Conservation (phyloP, 2,888 invertebrate species). For the Lypha dubia region DNA sequence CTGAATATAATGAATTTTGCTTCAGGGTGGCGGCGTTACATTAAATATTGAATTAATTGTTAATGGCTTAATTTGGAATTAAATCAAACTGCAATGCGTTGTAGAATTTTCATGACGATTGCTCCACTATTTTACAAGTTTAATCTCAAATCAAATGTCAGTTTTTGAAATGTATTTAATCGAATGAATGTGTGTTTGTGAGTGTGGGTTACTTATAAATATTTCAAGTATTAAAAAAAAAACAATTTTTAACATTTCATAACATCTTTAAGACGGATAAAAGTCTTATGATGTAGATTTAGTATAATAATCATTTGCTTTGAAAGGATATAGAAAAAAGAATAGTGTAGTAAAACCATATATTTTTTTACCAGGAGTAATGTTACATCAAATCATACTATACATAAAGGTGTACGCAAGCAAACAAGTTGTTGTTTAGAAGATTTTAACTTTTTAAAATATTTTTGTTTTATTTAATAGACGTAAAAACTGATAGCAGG, state of each 20-base stretch:
- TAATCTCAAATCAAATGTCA: slow-evolving; percentile 36
- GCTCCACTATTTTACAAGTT: slow-evolving; percentile 1
- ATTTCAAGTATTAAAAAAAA: background rate
- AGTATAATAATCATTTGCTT: background rate
- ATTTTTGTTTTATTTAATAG: background rate
- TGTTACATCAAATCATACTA: background rate
- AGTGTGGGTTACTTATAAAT: too few relatives aligned
- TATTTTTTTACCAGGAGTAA: background rate
- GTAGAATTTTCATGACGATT: background rate
- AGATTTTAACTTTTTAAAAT: background rate
- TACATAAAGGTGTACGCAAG: background rate
- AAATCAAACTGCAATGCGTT: slow-evolving; percentile 45
- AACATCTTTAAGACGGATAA: slow-evolving; percentile 68
- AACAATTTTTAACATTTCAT: slow-evolving; percentile 44
- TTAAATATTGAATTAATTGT: slow-evolving; percentile 57
- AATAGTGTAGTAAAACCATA: background rate
- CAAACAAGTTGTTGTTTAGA: slow-evolving; percentile 9
- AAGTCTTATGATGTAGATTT: slow-evolving; percentile 22
- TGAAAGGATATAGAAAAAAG: background rate
- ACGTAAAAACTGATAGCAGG: too few relatives aligned
- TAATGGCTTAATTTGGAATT: slow-evolving; percentile 37
- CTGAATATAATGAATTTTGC: slow-evolving; percentile 53
- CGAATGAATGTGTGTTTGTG: slow-evolving; percentile 2
- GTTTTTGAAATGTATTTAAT: background rate
- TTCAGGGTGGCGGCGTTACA: slow-evolving; percentile 70